Evolutionary conservation across 2,113 vertebrate genomes (phyloP), one percentile per base, ranked within the genome.

Genomic region (Psilopsiagon aymara): DNA sequence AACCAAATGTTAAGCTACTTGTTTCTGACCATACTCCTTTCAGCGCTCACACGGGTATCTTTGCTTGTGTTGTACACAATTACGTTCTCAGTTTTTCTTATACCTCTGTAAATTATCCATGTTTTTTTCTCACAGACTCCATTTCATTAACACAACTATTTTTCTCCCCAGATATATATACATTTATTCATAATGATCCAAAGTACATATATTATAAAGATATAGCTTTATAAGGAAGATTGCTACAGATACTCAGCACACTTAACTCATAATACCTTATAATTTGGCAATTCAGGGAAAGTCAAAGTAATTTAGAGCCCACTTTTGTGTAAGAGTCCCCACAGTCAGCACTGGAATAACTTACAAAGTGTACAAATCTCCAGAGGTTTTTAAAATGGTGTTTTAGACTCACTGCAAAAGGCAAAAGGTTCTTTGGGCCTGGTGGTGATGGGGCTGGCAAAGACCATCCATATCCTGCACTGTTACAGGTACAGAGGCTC

Each of bases 71-170:
- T 89, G 16, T 41, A 43, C 23, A 63, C 84, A 92, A n/a, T 96
- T 97, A 62, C 57, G 71, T 67, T 92, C 91, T 86, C 92, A 86
- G 91, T 95, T 96, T 94, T 64, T 69, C 71, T 81, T 64, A 66
- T 7, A 24, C 12, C 33, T 78, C 66, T 69, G 8, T 43, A 31
- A 79, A 55, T 66, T 77, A 74, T 28, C 31, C 37, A 2, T 12
- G 35, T 11, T 63, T 57, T 75, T 92, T 37, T 14, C 31, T 67
- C 78, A 68, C 5, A 21, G 17, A 24, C 12, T 74, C 37, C 0
- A 2, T 75, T 82, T 51, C 29, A 44, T 71, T 79, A 69, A 31
- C 47, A 49, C 27, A 69, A 82, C 29, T 12, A 52, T 35, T 75
- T 86, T 92, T 63, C 49, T 82, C 18, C 4, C 13, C 5, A 10